Evolutionary conservation across 1,140 invertebrate species (phyloP), one percentile per base, ranked within the genome.

Genomic region (Lepidurus apus): DNA sequence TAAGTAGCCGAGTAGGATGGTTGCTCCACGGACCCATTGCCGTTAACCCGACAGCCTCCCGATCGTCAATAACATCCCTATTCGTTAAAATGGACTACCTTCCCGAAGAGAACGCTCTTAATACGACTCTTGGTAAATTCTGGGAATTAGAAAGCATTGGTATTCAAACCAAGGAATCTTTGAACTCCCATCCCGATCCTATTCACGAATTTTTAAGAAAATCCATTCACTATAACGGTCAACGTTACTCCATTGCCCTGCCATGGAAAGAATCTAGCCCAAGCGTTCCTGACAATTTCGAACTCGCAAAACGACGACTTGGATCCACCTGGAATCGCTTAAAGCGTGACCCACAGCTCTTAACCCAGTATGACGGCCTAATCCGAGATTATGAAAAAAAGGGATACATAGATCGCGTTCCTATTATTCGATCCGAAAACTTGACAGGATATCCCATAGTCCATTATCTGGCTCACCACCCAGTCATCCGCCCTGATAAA

Each of bases 391-490:
- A 47, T 17, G 45, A 10, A 17, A 17, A 47, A 47, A 47, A 47
- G 45, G 45, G 17, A 10, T 47, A 47, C 45, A 47, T 47, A 9
- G 45, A 47, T 9, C 45, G 9, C 45, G 45, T 47, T 26, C 26
- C 26, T 9, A 47, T 47, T 11, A 9, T 42, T 9, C 24, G n/a
- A n/a, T 11, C 24, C n/a, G 74, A 74, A n/a, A 11, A 34, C 24
- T 10, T 42, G 9, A 11, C n/a, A 26, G 9, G 9, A n/a, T 11
- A 74, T 9, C 24, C 74, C n/a, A 9, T 21, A 21, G 21, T 74
- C 11, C 74, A 74, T 74, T 74, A 74, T 74, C 74, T 74, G 10
- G 24, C 74, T 34, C 74, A 42, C 1, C 74, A 74, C n/a, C 24
- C 74, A 11, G 74, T 74, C 9, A n/a, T 74, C 9, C 74, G 74